Evolutionary conservation across 1,140 invertebrate species (phyloP), one percentile per base, ranked within the genome.

Genomic region (Pygmarrhopalites habei): DNA sequence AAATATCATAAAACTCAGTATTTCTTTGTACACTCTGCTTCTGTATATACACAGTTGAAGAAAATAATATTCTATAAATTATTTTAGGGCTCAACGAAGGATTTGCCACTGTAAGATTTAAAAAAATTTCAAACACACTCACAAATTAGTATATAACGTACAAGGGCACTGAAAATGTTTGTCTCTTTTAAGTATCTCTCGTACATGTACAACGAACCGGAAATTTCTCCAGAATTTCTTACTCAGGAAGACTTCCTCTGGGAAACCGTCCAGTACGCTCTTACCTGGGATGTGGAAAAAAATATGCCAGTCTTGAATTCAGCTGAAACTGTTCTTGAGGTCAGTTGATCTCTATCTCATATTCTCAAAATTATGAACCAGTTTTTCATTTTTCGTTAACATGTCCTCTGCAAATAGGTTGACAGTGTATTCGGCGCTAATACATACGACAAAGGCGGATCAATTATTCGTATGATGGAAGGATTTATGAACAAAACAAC

Each of bases 81-180:
- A n/a, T n/a, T n/a, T n/a, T n/a, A n/a, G n/a, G n/a, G 82, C 72
- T 83, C 0, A 81, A 80, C 66, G 82, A 82, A 63, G 80, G 79
- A 25, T 81, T 83, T 67, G 79, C 81, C 3, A 74, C 75, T 10
- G n/a, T n/a, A n/a, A n/a, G n/a, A n/a, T n/a, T n/a, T n/a, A n/a
- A n/a, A n/a, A n/a, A n/a, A n/a, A n/a, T n/a, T n/a, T n/a, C n/a
- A n/a, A n/a, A n/a, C n/a, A n/a, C n/a, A n/a, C n/a, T n/a, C n/a
- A n/a, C n/a, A n/a, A n/a, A n/a, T n/a, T n/a, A n/a, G n/a, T n/a
- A n/a, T n/a, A n/a, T n/a, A n/a, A n/a, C n/a, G n/a, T n/a, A n/a
- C n/a, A n/a, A n/a, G n/a, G n/a, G n/a, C n/a, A n/a, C n/a, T n/a
- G n/a, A n/a, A n/a, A n/a, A n/a, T n/a, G n/a, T n/a, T n/a, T n/a